phyloP scores from a whole-genome alignment of 2,113 vertebrate genomes.

The Picathartes gymnocephalus region DNA sequence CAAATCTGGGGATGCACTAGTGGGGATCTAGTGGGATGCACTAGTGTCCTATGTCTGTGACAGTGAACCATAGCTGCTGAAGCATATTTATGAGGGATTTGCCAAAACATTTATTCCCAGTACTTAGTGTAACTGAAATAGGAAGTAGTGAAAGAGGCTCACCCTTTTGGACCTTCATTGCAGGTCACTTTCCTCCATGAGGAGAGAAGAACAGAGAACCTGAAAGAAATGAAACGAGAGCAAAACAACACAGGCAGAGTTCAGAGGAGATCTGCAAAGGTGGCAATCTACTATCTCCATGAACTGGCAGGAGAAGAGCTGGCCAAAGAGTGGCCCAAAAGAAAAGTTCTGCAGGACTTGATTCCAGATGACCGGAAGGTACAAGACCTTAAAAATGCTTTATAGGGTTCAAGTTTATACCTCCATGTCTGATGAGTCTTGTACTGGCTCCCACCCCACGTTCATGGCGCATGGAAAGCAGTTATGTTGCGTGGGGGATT shows the following conservation, averaged over 20 bases:
- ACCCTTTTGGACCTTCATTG: background rate
- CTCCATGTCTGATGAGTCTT: background rate
- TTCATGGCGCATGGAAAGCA: background rate
- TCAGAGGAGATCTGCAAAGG: conserved; percentile 88
- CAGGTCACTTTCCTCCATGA: conserved; percentile 71
- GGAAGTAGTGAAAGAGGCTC: background rate
- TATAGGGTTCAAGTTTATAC: background rate
- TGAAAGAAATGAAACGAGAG: conserved; percentile 75
- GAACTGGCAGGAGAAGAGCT: conserved; percentile 89
- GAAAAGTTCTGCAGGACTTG: conserved; percentile 90
- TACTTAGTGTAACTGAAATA: background rate
- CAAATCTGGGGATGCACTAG: background rate
- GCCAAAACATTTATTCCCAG: background rate
- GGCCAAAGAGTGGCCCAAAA: conserved; percentile 92
- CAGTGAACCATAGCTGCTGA: background rate
- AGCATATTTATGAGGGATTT: background rate
- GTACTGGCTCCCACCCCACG: background rate
- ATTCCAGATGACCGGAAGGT: conserved; percentile 90
- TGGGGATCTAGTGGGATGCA: background rate
- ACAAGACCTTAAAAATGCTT: background rate
- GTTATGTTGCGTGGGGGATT: background rate
- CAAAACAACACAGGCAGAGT: conserved; percentile 72
- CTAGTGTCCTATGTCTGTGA: background rate
- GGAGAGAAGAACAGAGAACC: conserved; percentile 69
- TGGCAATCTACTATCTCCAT: conserved; percentile 89